Percentiles rank a stretch among this genome's conserved stretches.
phyloP scores from a whole-genome alignment of 2,888 invertebrate species.

The Pristionchus arcanus region DNA sequence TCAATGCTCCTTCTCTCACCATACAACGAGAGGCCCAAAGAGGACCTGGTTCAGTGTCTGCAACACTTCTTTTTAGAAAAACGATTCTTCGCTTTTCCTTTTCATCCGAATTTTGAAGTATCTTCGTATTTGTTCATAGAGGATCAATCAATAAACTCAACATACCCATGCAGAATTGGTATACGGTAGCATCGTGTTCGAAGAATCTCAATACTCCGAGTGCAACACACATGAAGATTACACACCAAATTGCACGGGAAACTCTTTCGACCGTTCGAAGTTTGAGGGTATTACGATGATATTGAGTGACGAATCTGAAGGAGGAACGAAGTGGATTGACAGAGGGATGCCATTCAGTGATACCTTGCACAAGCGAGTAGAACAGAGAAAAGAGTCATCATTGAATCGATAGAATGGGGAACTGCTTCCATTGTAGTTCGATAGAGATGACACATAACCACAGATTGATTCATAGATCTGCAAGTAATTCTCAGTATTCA shows the following conservation, averaged over 20 bases:
- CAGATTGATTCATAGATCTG: slow-evolving; percentile 75
- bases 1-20: slow-evolving; percentile 76
- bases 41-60: slow-evolving; percentile 77
- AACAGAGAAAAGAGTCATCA: slow-evolving; percentile 78
- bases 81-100: neutral
- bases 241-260: slow-evolving; percentile 77
- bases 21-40: slow-evolving; percentile 77
- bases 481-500: neutral
- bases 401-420: slow-evolving; percentile 77
- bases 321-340: neutral
- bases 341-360: neutral
- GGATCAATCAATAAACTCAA: neutral
- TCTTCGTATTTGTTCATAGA: neutral
- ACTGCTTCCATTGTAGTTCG: slow-evolving; percentile 77
- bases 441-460: slow-evolving; percentile 77
- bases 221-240: slow-evolving; percentile 75
- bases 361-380: slow-evolving; percentile 75
- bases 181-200: slow-evolving; percentile 77
- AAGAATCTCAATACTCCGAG: slow-evolving; percentile 76
- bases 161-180: slow-evolving; percentile 77
- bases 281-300: slow-evolving; percentile 77
- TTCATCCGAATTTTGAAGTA: neutral
- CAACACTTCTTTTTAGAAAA: slow-evolving; percentile 47
- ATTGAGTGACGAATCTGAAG: slow-evolving; percentile 76
- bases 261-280: slow-evolving; percentile 77